These are phyloP conservation scores for Brachypalpus laphriformis DNA, from an alignment of 2,888 invertebrate species.

Conservation along the genomic window DNA sequence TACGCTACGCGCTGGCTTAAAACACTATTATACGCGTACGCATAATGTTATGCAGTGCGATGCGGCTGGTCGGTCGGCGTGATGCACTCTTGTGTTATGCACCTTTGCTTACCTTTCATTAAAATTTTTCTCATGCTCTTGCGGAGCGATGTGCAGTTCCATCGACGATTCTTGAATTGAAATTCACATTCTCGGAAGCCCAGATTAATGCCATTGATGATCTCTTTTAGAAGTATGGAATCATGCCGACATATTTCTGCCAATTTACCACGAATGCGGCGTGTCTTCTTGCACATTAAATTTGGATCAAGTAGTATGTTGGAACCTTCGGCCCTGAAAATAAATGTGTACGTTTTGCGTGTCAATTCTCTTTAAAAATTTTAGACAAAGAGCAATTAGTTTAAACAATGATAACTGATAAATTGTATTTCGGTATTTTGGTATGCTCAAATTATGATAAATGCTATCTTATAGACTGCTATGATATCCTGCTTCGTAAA, in stretches of 20 bases:
- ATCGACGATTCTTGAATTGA: constrained; percentile 92
- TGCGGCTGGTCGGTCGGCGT: constrained; percentile 27
- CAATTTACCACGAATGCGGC: constrained; percentile 89
- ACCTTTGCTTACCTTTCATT: constrained; percentile 88
- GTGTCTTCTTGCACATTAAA: constrained; percentile 93
- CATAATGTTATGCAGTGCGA: constrained; percentile 73
- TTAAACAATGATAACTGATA: too few species aligned
- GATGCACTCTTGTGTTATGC: constrained; percentile 49
- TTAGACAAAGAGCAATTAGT: too few species aligned
- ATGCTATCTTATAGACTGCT: too few species aligned
- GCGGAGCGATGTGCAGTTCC: constrained; percentile 94
- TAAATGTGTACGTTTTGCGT: background rate
- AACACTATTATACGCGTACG: constrained; percentile 63
- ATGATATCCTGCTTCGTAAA: too few species aligned
- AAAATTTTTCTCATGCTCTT: constrained; percentile 93
- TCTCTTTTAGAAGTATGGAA: constrained; percentile 90
- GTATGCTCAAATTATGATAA: too few species aligned
- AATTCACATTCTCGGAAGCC: constrained; percentile 94
- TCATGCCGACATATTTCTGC: constrained; percentile 94
- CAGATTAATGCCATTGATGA: constrained; percentile 91
- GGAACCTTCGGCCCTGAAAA: constrained; percentile 89
- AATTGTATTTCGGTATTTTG: too few species aligned
- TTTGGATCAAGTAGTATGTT: constrained; percentile 95
- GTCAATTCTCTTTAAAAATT: too few species aligned
- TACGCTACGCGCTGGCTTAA: constrained; percentile 14